phyloP scores from a whole-genome alignment of 2,113 vertebrate genomes.

The Naja naja region DNA sequence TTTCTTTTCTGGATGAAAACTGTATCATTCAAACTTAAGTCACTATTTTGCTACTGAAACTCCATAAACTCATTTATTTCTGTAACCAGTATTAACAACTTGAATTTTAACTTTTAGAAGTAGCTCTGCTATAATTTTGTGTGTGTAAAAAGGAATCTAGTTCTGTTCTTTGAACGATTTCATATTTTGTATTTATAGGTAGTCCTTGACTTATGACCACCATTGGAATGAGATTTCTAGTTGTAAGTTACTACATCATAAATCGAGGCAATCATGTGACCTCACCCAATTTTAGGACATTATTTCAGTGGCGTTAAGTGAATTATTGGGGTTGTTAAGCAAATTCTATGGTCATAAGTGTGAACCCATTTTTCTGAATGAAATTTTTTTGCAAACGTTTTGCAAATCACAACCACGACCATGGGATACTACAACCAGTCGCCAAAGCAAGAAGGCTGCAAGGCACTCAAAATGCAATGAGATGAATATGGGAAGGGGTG shows the following conservation, averaged over 20 bases:
- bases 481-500: neutral
- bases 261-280: neutral
- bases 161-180: neutral
- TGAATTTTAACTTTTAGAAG: conserved; percentile 25
- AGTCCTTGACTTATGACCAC: neutral
- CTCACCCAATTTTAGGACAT: neutral
- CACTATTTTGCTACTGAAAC: neutral
- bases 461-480: neutral
- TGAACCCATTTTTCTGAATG: neutral
- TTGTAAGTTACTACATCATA: neutral
- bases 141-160: neutral
- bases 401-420: neutral
- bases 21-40: neutral
- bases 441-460: neutral
- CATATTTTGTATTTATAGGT: neutral
- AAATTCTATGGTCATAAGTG: neutral
- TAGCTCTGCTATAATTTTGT: neutral
- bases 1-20: neutral
- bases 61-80: neutral
- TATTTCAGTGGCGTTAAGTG: neutral
- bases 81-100: conserved; percentile 8
- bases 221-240: neutral
- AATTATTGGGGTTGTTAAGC: neutral
- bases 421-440: neutral
- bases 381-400: neutral